Base-by-base conservation (phyloP, 1,140 invertebrate species). In the Sesamia nonagrioides region DNA sequence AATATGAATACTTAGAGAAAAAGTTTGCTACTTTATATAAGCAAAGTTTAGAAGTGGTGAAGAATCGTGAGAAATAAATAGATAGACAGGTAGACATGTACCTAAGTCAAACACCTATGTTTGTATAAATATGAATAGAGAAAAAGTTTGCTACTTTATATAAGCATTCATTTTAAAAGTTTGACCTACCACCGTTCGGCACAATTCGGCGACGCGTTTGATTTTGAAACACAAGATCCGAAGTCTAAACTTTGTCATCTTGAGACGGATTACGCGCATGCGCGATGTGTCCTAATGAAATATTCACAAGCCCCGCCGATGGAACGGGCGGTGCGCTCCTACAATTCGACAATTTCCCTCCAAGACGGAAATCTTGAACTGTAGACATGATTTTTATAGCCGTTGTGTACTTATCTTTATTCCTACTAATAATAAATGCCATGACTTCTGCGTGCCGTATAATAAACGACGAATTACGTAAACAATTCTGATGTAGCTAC, bases 271-370 rank as follows among this genome's bases (percentile, higher is more conserved):
- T 13, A n/a, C 56, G 48, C 69, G 79, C 79, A 83, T 73, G 79
- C 79, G 82, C 77, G 15, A 27, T 48, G 73, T 21, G n/a, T 21
- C n/a, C 74, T 74, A 73, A 77, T 82, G 54, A 77, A 82, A 82
- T 82, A 80, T 82, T 80, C 69, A 80, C 45, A 21, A 76, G 18
- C 21, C 27, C 52, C 71, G 72, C 50, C 71, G 61, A 73, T 69
- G 69, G 58, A 60, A 77, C 58, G 60, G 74, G 58, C 35, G 52
- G 50, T 69, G 13, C 45, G 60, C 69, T 54, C 35, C 77, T 79
- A 7, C 56, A 54, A 73, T 73, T 79, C 68, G 77, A 79, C 77
- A 54, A 79, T 63, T 79, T 58, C 69, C 52, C 45, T 72, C 35
- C 48, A 56, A 73, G 54, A 73, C 66, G 63, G 66, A 60, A 63